These are phyloP conservation scores for Blennius ocellaris DNA, from an alignment of 2,113 vertebrate genomes.

Conservation along the genomic window DNA sequence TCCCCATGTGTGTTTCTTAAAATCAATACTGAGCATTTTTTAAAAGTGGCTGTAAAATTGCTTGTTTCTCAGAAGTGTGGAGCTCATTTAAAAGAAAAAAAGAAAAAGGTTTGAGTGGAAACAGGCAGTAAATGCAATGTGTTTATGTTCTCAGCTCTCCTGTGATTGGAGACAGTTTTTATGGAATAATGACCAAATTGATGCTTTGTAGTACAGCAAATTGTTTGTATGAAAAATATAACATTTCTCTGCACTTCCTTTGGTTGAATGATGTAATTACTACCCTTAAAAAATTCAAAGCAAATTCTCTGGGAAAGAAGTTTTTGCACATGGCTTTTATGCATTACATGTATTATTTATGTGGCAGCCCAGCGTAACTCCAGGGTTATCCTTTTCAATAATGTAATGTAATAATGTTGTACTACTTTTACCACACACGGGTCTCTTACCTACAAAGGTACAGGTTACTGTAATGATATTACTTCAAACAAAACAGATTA, in stretches of 20 bases:
- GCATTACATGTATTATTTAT: background rate
- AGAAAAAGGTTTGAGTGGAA: background rate
- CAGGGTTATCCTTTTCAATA: background rate
- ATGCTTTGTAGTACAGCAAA: no score
- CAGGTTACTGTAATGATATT: no score
- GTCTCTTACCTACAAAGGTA: background rate
- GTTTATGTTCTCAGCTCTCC: no score
- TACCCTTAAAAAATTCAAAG: background rate
- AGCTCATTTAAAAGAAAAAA: background rate
- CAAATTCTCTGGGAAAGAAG: background rate
- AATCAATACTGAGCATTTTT: slow-evolving; percentile 12
- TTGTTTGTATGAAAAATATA: no score
- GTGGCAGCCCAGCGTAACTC: background rate
- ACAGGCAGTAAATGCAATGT: background rate
- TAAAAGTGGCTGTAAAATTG: slow-evolving; percentile 3
- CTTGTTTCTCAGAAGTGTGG: background rate
- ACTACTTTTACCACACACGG: background rate
- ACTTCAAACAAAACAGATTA: no score
- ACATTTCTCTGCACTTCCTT: background rate
- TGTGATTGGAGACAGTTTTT: background rate
- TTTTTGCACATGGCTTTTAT: background rate
- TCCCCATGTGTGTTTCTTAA: background rate
- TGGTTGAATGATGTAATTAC: background rate
- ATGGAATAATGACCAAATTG: background rate
- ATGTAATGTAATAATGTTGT: background rate